A percentile compares a stretch with the other conserved stretches of the same genome.
Evolutionary conservation across 2,113 vertebrate genomes (phyloP).

Genomic region (Heliornis fulica): DNA sequence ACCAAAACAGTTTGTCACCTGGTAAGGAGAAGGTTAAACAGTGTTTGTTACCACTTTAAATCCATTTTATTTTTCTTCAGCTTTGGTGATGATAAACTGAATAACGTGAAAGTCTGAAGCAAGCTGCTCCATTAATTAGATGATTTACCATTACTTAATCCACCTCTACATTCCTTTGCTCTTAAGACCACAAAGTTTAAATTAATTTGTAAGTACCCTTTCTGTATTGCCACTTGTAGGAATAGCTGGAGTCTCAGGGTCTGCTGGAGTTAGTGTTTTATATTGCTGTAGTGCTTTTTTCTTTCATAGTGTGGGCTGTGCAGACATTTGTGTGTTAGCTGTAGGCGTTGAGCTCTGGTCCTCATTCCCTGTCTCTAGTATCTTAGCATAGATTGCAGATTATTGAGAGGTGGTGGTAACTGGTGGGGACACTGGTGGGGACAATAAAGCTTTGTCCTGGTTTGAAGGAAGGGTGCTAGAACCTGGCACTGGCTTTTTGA

Average conservation of each 20-base stretch:
- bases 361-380: background rate
- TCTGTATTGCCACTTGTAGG: background rate
- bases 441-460: conserved; percentile 7
- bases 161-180: background rate
- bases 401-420: background rate
- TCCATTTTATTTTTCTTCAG: background rate
- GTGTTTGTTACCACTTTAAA: background rate
- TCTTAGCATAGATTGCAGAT: background rate
- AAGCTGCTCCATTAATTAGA: background rate
- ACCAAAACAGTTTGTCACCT: background rate
- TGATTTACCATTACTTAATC: background rate
- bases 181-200: background rate
- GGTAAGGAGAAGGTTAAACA: background rate
- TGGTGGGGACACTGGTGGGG: background rate
- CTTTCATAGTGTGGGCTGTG: background rate
- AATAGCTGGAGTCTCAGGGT: background rate
- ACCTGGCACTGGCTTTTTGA: background rate
- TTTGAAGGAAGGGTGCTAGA: background rate
- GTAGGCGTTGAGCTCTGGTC: background rate
- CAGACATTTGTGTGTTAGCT: background rate
- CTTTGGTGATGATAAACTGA: background rate
- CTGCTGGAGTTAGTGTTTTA: background rate
- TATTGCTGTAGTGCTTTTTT: background rate
- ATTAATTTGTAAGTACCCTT: background rate
- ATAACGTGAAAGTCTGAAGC: background rate